phyloP scores from a whole-genome alignment of 1,140 invertebrate genomes.

The Notospermus geniculatus region DNA sequence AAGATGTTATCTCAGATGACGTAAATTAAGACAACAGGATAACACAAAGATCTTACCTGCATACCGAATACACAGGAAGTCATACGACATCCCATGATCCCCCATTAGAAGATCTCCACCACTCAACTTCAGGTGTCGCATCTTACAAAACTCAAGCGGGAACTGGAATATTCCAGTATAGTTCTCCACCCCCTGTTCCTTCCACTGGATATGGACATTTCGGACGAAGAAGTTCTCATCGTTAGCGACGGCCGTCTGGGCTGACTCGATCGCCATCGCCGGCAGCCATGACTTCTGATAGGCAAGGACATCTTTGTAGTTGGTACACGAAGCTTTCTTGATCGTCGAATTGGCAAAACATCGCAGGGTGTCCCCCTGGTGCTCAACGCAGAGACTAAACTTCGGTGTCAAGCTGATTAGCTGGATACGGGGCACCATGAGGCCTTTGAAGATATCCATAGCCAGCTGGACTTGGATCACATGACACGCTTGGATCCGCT shows the following conservation, averaged over 20 bases:
- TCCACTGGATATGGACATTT: slow-evolving; percentile 38
- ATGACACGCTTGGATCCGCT: slow-evolving; percentile 26
- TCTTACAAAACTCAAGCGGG: slow-evolving; percentile 33
- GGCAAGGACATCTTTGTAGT: slow-evolving; percentile 29
- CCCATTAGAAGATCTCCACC: slow-evolving; percentile 18
- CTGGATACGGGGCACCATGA: slow-evolving; percentile 37
- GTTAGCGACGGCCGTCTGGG: slow-evolving; percentile 26
- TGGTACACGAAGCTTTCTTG: slow-evolving; percentile 16
- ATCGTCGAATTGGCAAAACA: slow-evolving; percentile 28
- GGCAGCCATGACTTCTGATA: slow-evolving; percentile 41
- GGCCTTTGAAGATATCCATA: slow-evolving; percentile 23
- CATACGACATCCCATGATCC: slow-evolving; percentile 27
- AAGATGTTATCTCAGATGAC: too few relatives aligned
- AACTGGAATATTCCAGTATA: slow-evolving; percentile 32
- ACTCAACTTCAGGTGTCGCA: slow-evolving; percentile 32
- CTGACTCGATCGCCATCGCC: slow-evolving; percentile 40
- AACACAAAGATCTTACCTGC: slow-evolving; percentile 7
- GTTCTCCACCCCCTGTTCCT: slow-evolving; percentile 6
- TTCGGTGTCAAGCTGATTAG: slow-evolving; percentile 39
- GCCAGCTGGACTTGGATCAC: slow-evolving; percentile 38
- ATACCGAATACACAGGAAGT: slow-evolving; percentile 46
- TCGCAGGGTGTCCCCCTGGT: slow-evolving; percentile 28
- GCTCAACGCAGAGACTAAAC: slow-evolving; percentile 45
- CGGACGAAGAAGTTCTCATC: slow-evolving; percentile 34
- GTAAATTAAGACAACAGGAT: too few relatives aligned